Conservation (phyloP, 1,140 invertebrate species). For the Atta texana region DNA sequence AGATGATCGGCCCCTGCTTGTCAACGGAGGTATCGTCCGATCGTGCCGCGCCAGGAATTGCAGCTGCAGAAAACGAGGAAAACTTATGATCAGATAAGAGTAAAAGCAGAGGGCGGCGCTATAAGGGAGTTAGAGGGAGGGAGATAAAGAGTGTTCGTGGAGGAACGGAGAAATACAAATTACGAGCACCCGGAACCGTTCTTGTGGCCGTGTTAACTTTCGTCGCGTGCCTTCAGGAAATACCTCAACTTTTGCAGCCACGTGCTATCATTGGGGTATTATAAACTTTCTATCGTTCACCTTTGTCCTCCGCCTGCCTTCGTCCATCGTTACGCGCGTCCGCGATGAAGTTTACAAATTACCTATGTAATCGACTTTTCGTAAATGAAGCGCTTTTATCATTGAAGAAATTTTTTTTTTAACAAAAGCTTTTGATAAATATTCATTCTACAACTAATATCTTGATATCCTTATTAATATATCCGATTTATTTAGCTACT, state of each 20-base stretch:
- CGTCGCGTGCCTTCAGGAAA: conserved; percentile 75
- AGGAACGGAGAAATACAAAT: conserved; percentile 68
- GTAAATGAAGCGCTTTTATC: conserved; percentile 78
- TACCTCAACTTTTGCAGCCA: conserved; percentile 75
- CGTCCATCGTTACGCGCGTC: conserved; percentile 51
- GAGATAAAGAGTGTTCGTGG: conserved; percentile 61
- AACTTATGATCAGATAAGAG: conserved; percentile 76
- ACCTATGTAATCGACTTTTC: conserved; percentile 39
- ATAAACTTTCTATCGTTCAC: conserved; percentile 75
- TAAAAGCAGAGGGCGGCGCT: conserved; percentile 52
- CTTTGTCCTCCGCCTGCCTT: conserved; percentile 56
- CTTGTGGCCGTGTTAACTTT: conserved; percentile 76
- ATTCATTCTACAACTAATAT: background rate
- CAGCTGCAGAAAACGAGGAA: conserved; percentile 76
- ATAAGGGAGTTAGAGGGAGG: conserved; percentile 67
- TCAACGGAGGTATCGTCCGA: conserved; percentile 65
- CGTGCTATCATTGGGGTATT: conserved; percentile 72
- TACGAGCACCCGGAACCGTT: conserved; percentile 75
- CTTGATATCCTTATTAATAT: background rate
- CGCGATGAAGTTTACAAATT: conserved; percentile 44
- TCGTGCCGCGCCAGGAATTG: conserved; percentile 69
- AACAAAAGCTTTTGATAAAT: background rate
- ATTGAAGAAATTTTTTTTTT: background rate
- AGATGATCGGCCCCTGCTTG: conserved; percentile 62
- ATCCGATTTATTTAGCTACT: background rate